These are phyloP conservation scores for Pongo pygmaeus DNA, from an alignment of 2,113 vertebrate species.

Conservation along the genomic window DNA sequence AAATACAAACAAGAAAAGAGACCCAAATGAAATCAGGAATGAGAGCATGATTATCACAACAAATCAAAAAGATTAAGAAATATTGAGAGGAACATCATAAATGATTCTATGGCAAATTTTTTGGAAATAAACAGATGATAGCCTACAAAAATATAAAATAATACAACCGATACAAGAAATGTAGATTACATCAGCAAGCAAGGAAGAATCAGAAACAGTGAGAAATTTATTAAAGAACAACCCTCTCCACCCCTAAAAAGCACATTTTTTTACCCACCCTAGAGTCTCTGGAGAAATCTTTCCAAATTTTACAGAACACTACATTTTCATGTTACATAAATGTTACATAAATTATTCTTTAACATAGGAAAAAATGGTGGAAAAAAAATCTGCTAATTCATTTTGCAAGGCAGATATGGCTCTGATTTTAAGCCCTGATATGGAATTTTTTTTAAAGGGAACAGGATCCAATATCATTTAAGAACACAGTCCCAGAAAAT, in stretches of 20 bases:
- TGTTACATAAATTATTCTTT: conserved; percentile 71
- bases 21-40: conserved; percentile 57
- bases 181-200: neutral
- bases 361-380: conserved; percentile 48
- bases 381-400: conserved; percentile 62
- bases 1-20: conserved; percentile 59
- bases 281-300: conserved; percentile 60
- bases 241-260: neutral
- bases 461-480: conserved; percentile 50
- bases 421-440: conserved; percentile 64
- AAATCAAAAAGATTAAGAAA: conserved; percentile 61
- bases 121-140: conserved; percentile 62
- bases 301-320: conserved; percentile 65
- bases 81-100: neutral
- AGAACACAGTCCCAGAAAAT: conserved; percentile 3
- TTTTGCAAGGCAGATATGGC: conserved; percentile 69
- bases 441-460: neutral
- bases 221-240: neutral
- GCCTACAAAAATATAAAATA: conserved; percentile 44
- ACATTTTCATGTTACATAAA: conserved; percentile 64
- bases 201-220: neutral
- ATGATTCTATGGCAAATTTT: conserved; percentile 18
- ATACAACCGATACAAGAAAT: neutral
- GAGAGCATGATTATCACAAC: conserved; percentile 54
- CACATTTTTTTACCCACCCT: neutral